Base-by-base conservation (phyloP, 2,797 vertebrate species). In the Poecile montanus region DNA sequence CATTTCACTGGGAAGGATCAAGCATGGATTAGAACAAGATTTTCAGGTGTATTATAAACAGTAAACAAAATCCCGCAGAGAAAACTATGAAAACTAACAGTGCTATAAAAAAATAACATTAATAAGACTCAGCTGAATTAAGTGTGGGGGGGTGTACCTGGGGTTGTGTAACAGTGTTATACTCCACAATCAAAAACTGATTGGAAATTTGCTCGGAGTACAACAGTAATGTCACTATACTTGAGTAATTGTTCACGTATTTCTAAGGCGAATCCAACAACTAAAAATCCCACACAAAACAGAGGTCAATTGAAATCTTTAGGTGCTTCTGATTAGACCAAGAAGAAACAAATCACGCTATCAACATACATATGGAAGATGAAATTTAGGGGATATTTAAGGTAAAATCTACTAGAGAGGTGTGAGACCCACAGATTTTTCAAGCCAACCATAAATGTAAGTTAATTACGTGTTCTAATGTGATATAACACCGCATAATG, bases 271-370 rank as follows among this genome's bases (percentile, higher is more conserved):
- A 83, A 75, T 50, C 17, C 36, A 66, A 7, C 34, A 51, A 26
- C 0, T 2, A 30, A 48, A 34, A 77, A 18, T 1, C 1, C 9
- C 34, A n/a, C 32, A 48, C 12, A 18, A 67, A 65, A 27, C 1
- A 30, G 11, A 44, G 3, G 11, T 48, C 15, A 30, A 5, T 3
- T 51, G 30, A 80, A 80, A 62, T 45, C 12, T 40, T 57, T 32
- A 26, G 34, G 9, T 70, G 13, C 10, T 87, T 85, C 11, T 45
- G 58, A 16, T 57, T 62, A 72, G 7, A 65, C 12, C 6, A 9
- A 44, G 21, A 13, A 66, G 44, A 86, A 88, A 36, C 8, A 54
- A 34, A 48, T 30, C 9, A 0, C 36, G 8, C 57, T 45, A 29
- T 20, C 44, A 74, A 30, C 45, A 32, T 12, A 13, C 27, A 25